Conservation (phyloP, 92 coral and sea anemone genomes). For the Porites divaricata region DNA sequence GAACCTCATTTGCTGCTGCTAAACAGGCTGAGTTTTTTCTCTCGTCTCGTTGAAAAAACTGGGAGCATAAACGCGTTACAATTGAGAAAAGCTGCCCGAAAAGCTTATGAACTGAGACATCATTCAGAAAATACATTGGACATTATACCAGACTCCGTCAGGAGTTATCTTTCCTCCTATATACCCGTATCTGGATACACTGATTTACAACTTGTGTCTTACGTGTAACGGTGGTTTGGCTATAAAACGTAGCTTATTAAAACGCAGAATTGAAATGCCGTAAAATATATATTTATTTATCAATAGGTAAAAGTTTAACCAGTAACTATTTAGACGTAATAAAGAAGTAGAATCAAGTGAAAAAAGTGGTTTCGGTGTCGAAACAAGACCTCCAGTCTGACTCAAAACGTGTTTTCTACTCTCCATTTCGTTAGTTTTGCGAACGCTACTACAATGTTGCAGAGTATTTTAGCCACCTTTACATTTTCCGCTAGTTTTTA, state of each 20-base stretch:
- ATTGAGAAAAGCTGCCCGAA: slow-evolving; percentile 71
- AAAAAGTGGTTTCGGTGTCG: too few species aligned
- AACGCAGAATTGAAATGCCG: not conserved
- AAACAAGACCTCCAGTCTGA: too few species aligned
- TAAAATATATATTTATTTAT: too few species aligned
- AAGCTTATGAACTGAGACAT: slow-evolving; percentile 62
- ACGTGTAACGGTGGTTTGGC: not conserved
- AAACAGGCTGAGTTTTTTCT: slow-evolving; percentile 71
- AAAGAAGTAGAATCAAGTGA: too few species aligned
- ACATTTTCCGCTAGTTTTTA: too few species aligned
- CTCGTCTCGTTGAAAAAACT: slow-evolving; percentile 85
- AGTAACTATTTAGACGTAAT: too few species aligned
- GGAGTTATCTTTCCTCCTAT: slow-evolving; percentile 57
- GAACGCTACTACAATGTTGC: too few species aligned
- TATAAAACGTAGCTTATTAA: not conserved
- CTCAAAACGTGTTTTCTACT: too few species aligned
- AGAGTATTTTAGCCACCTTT: too few species aligned
- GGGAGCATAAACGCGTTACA: slow-evolving; percentile 71
- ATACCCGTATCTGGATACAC: slow-evolving; percentile 67
- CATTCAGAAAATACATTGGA: slow-evolving; percentile 51
- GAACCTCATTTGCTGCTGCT: slow-evolving; percentile 89
- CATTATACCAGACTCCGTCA: slow-evolving; percentile 58
- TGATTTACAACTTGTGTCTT: slow-evolving; percentile 74
- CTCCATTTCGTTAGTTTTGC: too few species aligned
- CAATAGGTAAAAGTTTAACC: not conserved